A percentile compares a stretch with the other conserved stretches of the same genome.
phyloP scores from a whole-genome alignment of 2,888 invertebrate genomes.

The Cephonodes hylas region DNA sequence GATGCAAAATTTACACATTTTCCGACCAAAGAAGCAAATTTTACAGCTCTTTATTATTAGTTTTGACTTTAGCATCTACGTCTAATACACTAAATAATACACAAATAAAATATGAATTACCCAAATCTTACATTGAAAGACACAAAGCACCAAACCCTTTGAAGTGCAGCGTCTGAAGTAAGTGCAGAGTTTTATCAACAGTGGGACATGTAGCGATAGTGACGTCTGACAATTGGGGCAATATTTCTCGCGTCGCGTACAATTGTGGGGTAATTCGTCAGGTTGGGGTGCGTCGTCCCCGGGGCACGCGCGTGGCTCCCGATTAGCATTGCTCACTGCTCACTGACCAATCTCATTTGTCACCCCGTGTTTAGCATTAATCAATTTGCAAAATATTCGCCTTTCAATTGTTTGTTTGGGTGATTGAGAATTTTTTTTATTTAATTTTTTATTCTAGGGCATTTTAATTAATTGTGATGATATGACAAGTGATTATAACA shows the following conservation, averaged over 20 bases:
- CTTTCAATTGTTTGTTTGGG: neutral
- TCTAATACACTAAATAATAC: no score
- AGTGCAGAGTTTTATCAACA: constrained; percentile 13
- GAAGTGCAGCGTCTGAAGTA: constrained; percentile 16
- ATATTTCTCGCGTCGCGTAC: constrained; percentile 47
- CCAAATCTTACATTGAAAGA: neutral
- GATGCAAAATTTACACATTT: no score
- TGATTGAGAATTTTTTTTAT: neutral
- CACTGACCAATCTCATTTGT: constrained; percentile 6
- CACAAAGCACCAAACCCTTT: neutral
- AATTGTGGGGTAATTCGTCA: constrained; percentile 70
- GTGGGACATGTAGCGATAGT: constrained; percentile 12
- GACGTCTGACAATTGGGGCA: constrained; percentile 46
- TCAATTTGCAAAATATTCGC: constrained; percentile 20
- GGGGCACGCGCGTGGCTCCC: constrained; percentile 11
- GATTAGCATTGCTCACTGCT: constrained; percentile 17
- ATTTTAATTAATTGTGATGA: no score
- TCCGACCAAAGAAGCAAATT: no score
- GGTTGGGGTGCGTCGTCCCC: neutral
- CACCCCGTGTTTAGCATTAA: constrained; percentile 7
- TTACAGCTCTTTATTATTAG: no score
- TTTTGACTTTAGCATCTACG: no score
- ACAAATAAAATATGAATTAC: no score
- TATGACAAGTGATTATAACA: no score
- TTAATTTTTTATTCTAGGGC: no score